Evolutionary conservation across 1,140 invertebrate genomes (phyloP).

Genomic region (Drosophila nebulosa): DNA sequence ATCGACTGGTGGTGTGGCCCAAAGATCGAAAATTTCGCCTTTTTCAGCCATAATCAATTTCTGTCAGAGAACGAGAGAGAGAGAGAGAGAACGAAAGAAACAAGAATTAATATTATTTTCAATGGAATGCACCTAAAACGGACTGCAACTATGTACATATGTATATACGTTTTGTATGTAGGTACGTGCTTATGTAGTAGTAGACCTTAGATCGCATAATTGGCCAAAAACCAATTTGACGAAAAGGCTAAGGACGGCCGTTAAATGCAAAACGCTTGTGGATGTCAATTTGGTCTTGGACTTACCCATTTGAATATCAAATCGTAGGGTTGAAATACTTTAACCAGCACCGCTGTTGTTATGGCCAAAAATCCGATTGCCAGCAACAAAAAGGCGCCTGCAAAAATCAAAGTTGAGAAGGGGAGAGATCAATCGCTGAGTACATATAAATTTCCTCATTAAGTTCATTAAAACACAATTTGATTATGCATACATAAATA

Average conservation of each 20-base stretch:
- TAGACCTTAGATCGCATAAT: slow-evolving; percentile 38
- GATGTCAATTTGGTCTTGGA: slow-evolving; percentile 34
- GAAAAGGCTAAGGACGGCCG: slow-evolving; percentile 46
- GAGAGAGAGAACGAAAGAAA: too few species aligned
- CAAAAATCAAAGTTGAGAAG: slow-evolving; percentile 72
- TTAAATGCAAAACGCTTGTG: slow-evolving; percentile 37
- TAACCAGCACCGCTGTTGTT: slow-evolving; percentile 83
- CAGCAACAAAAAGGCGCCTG: slow-evolving; percentile 86
- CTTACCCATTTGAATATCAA: slow-evolving; percentile 85
- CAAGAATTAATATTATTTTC: background rate
- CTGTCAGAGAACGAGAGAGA: slow-evolving; percentile 83
- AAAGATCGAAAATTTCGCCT: slow-evolving; percentile 91
- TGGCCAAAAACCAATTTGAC: slow-evolving; percentile 24
- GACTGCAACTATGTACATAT: slow-evolving; percentile 8
- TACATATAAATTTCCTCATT: slow-evolving; percentile 60
- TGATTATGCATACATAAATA: slow-evolving; percentile 45
- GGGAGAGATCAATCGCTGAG: slow-evolving; percentile 7
- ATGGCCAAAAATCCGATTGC: slow-evolving; percentile 85
- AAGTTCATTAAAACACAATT: slow-evolving; percentile 49
- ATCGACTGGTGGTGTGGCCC: slow-evolving; percentile 91
- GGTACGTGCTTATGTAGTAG: slow-evolving; percentile 27
- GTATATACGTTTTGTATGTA: background rate
- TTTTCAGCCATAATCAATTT: slow-evolving; percentile 87
- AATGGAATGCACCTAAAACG: slow-evolving; percentile 22
- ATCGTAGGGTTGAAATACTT: slow-evolving; percentile 87